Evolutionary conservation across 2,113 vertebrate genomes (phyloP).

Genomic region (Pyrgilauda ruficollis): DNA sequence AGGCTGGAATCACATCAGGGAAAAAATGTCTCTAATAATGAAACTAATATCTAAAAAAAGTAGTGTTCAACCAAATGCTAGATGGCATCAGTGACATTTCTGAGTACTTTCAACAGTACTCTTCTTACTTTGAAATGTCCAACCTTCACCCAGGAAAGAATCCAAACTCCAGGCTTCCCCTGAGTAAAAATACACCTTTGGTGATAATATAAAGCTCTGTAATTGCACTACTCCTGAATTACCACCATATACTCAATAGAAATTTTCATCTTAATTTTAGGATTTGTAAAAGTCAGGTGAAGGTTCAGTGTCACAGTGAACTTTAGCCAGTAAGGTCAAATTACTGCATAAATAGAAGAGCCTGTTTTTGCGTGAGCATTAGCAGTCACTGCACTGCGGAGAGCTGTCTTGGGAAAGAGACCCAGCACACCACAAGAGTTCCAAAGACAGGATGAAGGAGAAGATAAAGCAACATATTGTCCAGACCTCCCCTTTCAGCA

Average conservation of each 20-base stretch:
- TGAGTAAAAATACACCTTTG: not conserved
- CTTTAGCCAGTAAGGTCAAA: conserved; percentile 21
- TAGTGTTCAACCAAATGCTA: not conserved
- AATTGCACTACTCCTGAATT: not conserved
- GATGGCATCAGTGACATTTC: not conserved
- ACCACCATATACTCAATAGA: not conserved
- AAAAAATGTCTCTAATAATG: not conserved
- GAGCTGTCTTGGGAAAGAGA: not conserved
- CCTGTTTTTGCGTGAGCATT: not conserved
- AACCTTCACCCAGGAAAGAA: not conserved
- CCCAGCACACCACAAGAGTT: not conserved
- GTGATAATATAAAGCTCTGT: not conserved
- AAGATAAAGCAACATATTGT: not conserved
- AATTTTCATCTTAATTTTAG: not conserved
- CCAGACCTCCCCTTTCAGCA: not conserved
- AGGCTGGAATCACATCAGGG: not conserved
- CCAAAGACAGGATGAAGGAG: not conserved
- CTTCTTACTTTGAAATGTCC: not conserved
- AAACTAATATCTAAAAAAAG: not conserved
- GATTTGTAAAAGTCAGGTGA: not conserved
- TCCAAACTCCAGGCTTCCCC: not conserved
- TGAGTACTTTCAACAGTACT: not conserved
- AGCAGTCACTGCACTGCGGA: not conserved
- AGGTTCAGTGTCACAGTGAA: not conserved
- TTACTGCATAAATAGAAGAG: not conserved